phyloP scores from a whole-genome alignment of 2,113 vertebrate species.

The Scatophagus argus region DNA sequence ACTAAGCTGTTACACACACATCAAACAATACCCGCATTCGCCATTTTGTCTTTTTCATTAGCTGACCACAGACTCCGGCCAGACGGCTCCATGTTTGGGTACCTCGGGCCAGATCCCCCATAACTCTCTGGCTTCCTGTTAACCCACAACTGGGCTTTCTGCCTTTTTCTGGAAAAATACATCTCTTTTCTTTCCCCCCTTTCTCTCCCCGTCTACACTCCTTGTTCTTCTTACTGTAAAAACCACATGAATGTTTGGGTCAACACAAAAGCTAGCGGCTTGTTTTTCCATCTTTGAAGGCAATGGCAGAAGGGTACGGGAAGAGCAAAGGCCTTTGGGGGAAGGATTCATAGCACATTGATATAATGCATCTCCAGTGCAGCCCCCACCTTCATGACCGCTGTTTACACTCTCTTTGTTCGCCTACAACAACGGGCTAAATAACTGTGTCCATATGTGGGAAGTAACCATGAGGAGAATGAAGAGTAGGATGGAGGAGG shows the following conservation, averaged over 20 bases:
- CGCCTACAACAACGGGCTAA: constrained; percentile 65
- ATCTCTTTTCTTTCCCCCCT: constrained; percentile 21
- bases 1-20: constrained; percentile 39
- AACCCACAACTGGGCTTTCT: constrained; percentile 68
- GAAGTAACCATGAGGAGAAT: constrained; percentile 40
- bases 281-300: constrained; percentile 58
- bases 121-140: constrained; percentile 78
- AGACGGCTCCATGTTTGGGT: constrained; percentile 80
- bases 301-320: background rate
- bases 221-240: constrained; percentile 58
- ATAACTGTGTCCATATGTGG: constrained; percentile 79
- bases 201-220: constrained; percentile 12
- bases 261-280: constrained; percentile 49
- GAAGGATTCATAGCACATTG: constrained; percentile 58
- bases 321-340: constrained; percentile 48
- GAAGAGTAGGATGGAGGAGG: background rate
- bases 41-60: constrained; percentile 55
- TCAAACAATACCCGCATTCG: constrained; percentile 48
- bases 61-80: constrained; percentile 85
- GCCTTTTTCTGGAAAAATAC: constrained; percentile 62
- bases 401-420: constrained; percentile 74
- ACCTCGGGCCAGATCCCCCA: constrained; percentile 70
- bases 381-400: constrained; percentile 10
- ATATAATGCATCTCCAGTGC: constrained; percentile 59
- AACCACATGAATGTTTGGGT: constrained; percentile 73